These are phyloP conservation scores for Cryptosula pallasiana DNA, from an alignment of 2,888 invertebrate species.

Conservation along the genomic window DNA sequence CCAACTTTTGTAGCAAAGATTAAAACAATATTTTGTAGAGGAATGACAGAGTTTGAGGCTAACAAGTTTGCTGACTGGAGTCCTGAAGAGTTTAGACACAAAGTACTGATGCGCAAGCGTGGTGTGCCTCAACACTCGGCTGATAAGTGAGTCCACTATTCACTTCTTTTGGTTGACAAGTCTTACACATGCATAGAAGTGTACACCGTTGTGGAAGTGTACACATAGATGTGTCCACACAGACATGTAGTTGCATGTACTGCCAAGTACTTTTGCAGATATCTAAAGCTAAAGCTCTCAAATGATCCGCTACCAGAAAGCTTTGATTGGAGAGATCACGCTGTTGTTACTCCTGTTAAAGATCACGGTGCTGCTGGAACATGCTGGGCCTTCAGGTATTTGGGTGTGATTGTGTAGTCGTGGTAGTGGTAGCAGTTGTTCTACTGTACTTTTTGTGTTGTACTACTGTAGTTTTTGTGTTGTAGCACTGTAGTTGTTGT, in stretches of 20 bases:
- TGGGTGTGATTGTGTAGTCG: too few relatives aligned
- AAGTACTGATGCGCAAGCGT: constrained; percentile 33
- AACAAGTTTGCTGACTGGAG: constrained; percentile 43
- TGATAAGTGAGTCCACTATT: background rate
- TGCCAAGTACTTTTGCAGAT: too few relatives aligned
- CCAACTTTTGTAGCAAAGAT: too few relatives aligned
- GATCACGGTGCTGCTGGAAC: constrained; percentile 43
- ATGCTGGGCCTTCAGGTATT: constrained; percentile 45
- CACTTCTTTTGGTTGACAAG: background rate
- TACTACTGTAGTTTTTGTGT: background rate
- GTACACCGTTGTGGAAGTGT: too few relatives aligned
- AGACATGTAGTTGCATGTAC: too few relatives aligned
- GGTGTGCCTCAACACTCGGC: constrained; percentile 23
- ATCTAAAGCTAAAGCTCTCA: constrained; percentile 27
- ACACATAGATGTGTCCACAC: too few relatives aligned
- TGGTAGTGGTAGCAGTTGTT: too few relatives aligned
- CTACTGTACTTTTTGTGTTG: background rate
- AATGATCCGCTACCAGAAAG: constrained; percentile 33
- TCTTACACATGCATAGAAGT: too few relatives aligned
- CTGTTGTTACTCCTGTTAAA: constrained; percentile 40
- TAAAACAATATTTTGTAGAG: too few relatives aligned
- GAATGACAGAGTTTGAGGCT: constrained; percentile 34
- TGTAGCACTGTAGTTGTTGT: background rate
- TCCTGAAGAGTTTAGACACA: constrained; percentile 35
- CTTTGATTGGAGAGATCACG: constrained; percentile 41